These are phyloP conservation scores for Oedothorax gibbosus DNA, from an alignment of 1,140 invertebrate genomes.

Conservation along the genomic window DNA sequence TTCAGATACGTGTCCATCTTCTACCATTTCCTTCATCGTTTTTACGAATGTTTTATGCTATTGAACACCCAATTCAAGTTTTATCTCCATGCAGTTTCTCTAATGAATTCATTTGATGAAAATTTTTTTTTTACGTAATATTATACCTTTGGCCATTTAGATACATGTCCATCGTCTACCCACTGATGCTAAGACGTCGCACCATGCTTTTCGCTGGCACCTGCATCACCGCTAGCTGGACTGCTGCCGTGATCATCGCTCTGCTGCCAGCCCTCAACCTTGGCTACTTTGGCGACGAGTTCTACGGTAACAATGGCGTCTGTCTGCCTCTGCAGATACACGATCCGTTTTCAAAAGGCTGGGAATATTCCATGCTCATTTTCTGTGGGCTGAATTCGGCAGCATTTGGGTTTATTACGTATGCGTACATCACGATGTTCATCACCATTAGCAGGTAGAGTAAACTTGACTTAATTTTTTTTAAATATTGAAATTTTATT, in stretches of 20 bases:
- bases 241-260: conserved; percentile 72
- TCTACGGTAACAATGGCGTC: conserved; percentile 74
- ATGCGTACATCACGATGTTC: conserved; percentile 75
- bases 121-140: too few relatives aligned
- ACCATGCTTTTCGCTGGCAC: conserved; percentile 72
- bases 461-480: too few relatives aligned
- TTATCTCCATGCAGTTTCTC: too few relatives aligned
- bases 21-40: too few relatives aligned
- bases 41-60: too few relatives aligned
- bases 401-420: conserved; percentile 72
- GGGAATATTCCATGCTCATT: conserved; percentile 75
- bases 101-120: too few relatives aligned
- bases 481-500: too few relatives aligned
- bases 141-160: not conserved
- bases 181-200: conserved; percentile 74
- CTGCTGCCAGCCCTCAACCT: conserved; percentile 43
- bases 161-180: conserved; percentile 78
- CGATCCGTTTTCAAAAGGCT: conserved; percentile 72
- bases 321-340: conserved; percentile 74
- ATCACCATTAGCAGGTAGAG: conserved; percentile 71
- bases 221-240: conserved; percentile 77
- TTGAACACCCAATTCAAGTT: too few relatives aligned
- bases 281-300: conserved; percentile 61
- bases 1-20: too few relatives aligned
- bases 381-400: conserved; percentile 73